phyloP scores from a whole-genome alignment of 2,888 invertebrate genomes.

The Limenitis camilla region DNA sequence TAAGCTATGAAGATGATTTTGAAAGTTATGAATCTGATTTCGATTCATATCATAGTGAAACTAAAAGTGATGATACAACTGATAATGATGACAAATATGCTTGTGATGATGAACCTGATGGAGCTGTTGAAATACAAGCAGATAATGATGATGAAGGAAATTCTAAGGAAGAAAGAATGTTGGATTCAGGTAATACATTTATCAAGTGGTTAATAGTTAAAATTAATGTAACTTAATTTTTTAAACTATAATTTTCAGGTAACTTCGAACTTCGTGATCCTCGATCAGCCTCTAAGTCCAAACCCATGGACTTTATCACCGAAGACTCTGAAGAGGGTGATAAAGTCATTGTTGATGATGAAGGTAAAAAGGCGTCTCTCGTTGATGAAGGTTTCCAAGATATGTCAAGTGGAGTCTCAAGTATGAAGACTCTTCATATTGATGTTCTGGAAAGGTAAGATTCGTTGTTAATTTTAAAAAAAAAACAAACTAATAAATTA shows the following conservation, averaged over 20 bases:
- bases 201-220: background rate
- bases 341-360: constrained; percentile 14
- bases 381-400: constrained; percentile 66
- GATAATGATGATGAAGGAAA: constrained; percentile 18
- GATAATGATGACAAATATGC: constrained; percentile 22
- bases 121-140: constrained; percentile 8
- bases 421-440: constrained; percentile 44
- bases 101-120: constrained; percentile 16
- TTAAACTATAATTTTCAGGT: constrained; percentile 42
- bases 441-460: constrained; percentile 13
- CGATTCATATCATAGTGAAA: constrained; percentile 56
- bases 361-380: constrained; percentile 43
- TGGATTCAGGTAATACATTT: constrained; percentile 51
- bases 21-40: constrained; percentile 71
- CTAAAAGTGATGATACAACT: constrained; percentile 16
- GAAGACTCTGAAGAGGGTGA: constrained; percentile 43
- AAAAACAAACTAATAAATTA: too few relatives aligned
- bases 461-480: too few relatives aligned
- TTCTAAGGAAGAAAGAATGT: constrained; percentile 53
- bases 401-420: constrained; percentile 52
- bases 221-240: too few relatives aligned
- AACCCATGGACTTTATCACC: constrained; percentile 49
- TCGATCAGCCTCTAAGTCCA: constrained; percentile 42
- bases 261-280: constrained; percentile 56
- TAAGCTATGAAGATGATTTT: constrained; percentile 69